Conservation (phyloP, 2,113 vertebrate species). For the Panthera uncia region DNA sequence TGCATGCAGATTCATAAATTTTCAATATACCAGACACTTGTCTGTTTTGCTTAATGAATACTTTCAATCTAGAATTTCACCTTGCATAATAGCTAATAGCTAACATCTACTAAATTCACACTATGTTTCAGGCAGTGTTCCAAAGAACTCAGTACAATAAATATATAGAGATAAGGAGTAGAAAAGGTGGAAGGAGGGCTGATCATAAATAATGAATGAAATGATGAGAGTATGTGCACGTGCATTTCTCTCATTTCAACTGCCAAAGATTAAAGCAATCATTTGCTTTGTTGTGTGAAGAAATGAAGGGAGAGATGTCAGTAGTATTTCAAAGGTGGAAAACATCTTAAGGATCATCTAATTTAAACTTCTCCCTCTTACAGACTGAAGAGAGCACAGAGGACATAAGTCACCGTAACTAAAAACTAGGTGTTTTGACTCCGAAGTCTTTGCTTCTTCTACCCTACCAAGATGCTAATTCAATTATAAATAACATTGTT, state of each 20-base stretch:
- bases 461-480: neutral
- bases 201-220: neutral
- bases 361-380: neutral
- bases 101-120: neutral
- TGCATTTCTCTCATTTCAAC: neutral
- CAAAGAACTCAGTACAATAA: neutral
- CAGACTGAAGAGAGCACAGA: neutral
- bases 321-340: neutral
- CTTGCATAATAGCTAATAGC: neutral
- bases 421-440: neutral
- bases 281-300: neutral
- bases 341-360: neutral
- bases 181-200: neutral
- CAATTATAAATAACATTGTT: neutral
- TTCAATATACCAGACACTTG: neutral
- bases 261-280: neutral
- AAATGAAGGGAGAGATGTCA: neutral
- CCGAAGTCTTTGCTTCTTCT: neutral
- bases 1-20: neutral
- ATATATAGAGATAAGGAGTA: fast-evolving
- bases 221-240: too few species aligned
- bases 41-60: neutral
- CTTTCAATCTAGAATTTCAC: neutral
- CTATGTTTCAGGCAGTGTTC: neutral
- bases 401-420: neutral